Percentiles rank a stretch among this genome's conserved stretches.
These are phyloP conservation scores for Meloe dianella DNA, from an alignment of 2,888 invertebrate species.

Conservation along the genomic window DNA sequence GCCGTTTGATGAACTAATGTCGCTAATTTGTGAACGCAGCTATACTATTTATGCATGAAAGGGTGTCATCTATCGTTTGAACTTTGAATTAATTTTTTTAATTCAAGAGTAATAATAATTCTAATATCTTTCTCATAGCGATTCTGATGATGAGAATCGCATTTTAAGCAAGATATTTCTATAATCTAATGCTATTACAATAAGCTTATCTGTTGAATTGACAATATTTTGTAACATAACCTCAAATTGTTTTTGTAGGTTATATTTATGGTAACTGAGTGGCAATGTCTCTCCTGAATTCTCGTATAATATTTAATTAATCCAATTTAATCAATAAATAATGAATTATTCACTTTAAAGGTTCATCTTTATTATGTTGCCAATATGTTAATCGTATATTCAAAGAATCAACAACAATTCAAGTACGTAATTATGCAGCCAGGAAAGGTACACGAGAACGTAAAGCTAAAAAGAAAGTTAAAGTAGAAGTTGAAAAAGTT, in stretches of 20 bases:
- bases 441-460: constrained; percentile 83
- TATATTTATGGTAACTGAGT: background rate
- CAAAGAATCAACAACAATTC: constrained; percentile 19
- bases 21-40: no score
- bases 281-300: background rate
- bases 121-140: no score
- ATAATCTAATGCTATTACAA: background rate
- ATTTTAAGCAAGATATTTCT: background rate
- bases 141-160: background rate
- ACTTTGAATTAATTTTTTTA: no score
- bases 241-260: background rate
- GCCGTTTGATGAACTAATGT: no score
- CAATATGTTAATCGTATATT: constrained; percentile 15
- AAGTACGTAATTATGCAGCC: constrained; percentile 69
- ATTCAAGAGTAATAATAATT: no score
- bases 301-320: background rate
- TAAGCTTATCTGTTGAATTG: background rate
- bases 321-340: background rate
- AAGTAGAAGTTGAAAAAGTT: constrained; percentile 76
- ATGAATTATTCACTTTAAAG: background rate
- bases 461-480: constrained; percentile 75
- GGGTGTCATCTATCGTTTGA: no score
- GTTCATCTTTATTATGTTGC: background rate
- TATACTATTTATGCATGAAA: no score
- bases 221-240: background rate